These are phyloP conservation scores for Dendropsophus ebraccatus DNA, from an alignment of 2,113 vertebrate species.

Conservation along the genomic window DNA sequence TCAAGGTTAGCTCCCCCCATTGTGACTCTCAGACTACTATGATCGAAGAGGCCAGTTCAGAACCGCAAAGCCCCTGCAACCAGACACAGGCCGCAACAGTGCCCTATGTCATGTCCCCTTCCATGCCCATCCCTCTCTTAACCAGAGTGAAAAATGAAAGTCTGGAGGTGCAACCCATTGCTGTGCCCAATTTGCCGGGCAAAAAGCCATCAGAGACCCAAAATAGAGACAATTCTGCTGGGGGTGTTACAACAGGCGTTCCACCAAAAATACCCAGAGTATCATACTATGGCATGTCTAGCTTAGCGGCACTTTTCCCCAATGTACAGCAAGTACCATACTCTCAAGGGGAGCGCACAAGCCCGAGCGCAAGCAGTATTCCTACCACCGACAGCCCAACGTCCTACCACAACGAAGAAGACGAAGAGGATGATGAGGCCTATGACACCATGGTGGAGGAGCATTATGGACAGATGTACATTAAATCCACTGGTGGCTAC, in stretches of 20 bases:
- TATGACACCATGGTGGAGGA: constrained; percentile 93
- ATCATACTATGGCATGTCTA: constrained; percentile 80
- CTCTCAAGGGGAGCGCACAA: constrained; percentile 79
- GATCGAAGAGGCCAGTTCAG: constrained; percentile 90
- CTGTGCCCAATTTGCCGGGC: constrained; percentile 67
- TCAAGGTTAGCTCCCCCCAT: constrained; percentile 97
- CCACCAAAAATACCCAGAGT: constrained; percentile 80
- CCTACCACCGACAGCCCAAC: constrained; percentile 97
- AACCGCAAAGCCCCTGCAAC: constrained; percentile 92
- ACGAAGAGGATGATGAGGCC: constrained; percentile 93
- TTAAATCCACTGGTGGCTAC: constrained; percentile 84
- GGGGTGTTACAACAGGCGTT: constrained; percentile 57
- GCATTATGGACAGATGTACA: constrained; percentile 88
- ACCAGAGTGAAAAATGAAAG: constrained; percentile 91
- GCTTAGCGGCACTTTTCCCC: constrained; percentile 75
- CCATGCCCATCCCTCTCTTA: constrained; percentile 79
- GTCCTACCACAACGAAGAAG: constrained; percentile 97
- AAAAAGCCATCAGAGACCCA: constrained; percentile 71
- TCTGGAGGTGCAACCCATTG: constrained; percentile 74
- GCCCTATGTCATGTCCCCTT: constrained; percentile 82
- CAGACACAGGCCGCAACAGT: constrained; percentile 74
- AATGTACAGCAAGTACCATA: constrained; percentile 76
- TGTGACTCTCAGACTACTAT: constrained; percentile 96
- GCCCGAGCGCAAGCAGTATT: constrained; percentile 92
- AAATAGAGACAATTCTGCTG: constrained; percentile 66